Evolutionary conservation across 2,888 invertebrate genomes (phyloP).

Genomic region (Elysia crispata): DNA sequence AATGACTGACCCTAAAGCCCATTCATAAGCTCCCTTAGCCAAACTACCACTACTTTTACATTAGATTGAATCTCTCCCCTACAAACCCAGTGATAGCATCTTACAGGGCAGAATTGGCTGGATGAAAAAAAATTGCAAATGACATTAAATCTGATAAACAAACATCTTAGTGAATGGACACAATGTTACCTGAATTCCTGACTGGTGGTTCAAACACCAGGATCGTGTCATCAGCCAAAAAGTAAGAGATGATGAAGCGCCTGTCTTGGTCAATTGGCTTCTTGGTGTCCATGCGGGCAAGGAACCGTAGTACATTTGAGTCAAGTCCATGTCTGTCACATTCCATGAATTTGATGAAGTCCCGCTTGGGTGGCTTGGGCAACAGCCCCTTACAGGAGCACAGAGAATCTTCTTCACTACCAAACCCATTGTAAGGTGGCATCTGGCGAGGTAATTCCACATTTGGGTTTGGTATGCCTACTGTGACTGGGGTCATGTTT

Average conservation of each 20-base stretch:
- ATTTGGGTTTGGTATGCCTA: conserved; percentile 62
- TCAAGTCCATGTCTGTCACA: conserved; percentile 86
- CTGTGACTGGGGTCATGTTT: conserved; percentile 82
- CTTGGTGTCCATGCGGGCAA: conserved; percentile 86
- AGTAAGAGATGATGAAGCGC: conserved; percentile 77
- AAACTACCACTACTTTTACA: too few relatives aligned
- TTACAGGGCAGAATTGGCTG: too few relatives aligned
- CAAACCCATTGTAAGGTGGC: conserved; percentile 95
- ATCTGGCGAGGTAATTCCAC: conserved; percentile 71
- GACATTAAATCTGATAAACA: too few relatives aligned
- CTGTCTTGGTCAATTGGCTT: conserved; percentile 78
- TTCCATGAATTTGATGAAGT: conserved; percentile 88
- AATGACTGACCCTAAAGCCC: too few relatives aligned
- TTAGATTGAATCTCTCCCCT: too few relatives aligned
- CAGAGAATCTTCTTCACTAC: conserved; percentile 92
- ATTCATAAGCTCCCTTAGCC: too few relatives aligned
- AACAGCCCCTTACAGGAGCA: conserved; percentile 90
- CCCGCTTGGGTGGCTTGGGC: conserved; percentile 86
- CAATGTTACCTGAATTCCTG: conserved; percentile 75
- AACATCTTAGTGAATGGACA: too few relatives aligned
- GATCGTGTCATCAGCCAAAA: conserved; percentile 77
- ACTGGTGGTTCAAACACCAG: conserved; percentile 76
- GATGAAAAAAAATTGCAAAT: too few relatives aligned
- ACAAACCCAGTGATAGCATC: too few relatives aligned
- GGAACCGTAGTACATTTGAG: conserved; percentile 87